A percentile compares a stretch with the other conserved stretches of the same genome.
Conservation (phyloP, 2,797 vertebrate species). For the Chromobotia macracanthus region DNA sequence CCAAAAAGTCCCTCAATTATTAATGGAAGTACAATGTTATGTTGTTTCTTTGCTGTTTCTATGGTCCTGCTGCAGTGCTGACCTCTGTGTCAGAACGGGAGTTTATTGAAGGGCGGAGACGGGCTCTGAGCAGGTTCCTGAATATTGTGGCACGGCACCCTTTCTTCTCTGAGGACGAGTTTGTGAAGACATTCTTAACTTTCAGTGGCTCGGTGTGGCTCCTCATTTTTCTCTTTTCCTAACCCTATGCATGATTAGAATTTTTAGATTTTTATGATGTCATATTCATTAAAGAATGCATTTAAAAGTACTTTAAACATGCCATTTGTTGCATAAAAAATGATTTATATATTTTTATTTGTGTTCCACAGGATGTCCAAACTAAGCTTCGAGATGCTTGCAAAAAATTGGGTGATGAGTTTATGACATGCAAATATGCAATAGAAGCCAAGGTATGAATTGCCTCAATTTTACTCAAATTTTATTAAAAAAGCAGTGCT, state of each 20-base stretch:
- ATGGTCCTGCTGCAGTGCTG: slow-evolving; percentile 64
- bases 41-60: slow-evolving; percentile 40
- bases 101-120: slow-evolving; percentile 92
- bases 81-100: slow-evolving; percentile 85
- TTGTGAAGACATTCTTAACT: slow-evolving; percentile 91
- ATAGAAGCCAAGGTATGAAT: slow-evolving; percentile 87
- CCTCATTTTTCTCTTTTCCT: not conserved
- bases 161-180: slow-evolving; percentile 88
- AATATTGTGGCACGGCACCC: slow-evolving; percentile 95
- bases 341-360: slow-evolving; percentile 17
- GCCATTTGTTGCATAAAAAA: not conserved
- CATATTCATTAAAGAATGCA: not conserved
- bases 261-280: not conserved
- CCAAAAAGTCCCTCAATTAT: slow-evolving; percentile 7
- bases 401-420: slow-evolving; percentile 92
- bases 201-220: slow-evolving; percentile 87
- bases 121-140: slow-evolving; percentile 88
- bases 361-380: slow-evolving; percentile 86
- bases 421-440: slow-evolving; percentile 88
- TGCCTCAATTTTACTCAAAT: not conserved
- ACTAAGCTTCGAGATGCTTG: slow-evolving; percentile 87
- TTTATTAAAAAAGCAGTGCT: no score
- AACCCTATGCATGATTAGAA: not conserved
- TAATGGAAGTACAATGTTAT: slow-evolving; percentile 5
- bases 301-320: not conserved